Percentiles rank a stretch among this genome's conserved stretches.
These are phyloP conservation scores for Thymallus thymallus DNA, from an alignment of 2,113 vertebrate genomes.

Conservation along the genomic window DNA sequence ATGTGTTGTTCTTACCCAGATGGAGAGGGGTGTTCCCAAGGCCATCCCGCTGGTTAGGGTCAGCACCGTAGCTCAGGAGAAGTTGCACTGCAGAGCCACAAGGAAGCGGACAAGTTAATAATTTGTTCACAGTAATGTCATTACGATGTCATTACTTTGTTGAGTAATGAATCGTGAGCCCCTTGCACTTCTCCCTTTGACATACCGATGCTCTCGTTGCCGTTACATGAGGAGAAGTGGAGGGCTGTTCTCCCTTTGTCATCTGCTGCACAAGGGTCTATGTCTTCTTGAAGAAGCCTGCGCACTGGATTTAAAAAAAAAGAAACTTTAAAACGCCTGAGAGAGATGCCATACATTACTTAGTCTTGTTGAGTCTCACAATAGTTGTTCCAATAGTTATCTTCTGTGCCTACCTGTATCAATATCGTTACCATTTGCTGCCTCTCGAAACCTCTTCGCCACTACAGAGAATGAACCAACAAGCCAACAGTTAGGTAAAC, in stretches of 20 bases:
- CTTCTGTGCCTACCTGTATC: constrained; percentile 83
- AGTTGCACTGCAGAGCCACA: constrained; percentile 79
- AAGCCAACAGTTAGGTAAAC: constrained; percentile 8
- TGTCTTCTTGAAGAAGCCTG: constrained; percentile 85
- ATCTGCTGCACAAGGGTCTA: constrained; percentile 89
- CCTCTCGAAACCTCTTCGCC: constrained; percentile 88
- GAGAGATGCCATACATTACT: background rate
- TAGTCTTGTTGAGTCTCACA: background rate
- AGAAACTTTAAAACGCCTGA: background rate
- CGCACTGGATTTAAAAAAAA: constrained; percentile 76
- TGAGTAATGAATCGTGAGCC: background rate
- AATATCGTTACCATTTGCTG: constrained; percentile 91
- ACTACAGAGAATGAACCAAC: constrained; percentile 67
- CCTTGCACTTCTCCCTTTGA: background rate
- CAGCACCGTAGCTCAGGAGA: constrained; percentile 89
- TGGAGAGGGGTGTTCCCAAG: constrained; percentile 95
- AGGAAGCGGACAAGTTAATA: background rate
- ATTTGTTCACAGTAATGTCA: background rate
- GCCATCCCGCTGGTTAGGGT: constrained; percentile 94
- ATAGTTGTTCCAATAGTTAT: background rate
- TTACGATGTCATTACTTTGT: background rate
- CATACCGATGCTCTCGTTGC: constrained; percentile 91
- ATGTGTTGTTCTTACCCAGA: constrained; percentile 78
- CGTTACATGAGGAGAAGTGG: constrained; percentile 97
- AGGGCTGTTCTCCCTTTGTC: constrained; percentile 95